Evolutionary conservation across 2,888 invertebrate species (phyloP).

Genomic region (Hydroisotoma schaefferi): DNA sequence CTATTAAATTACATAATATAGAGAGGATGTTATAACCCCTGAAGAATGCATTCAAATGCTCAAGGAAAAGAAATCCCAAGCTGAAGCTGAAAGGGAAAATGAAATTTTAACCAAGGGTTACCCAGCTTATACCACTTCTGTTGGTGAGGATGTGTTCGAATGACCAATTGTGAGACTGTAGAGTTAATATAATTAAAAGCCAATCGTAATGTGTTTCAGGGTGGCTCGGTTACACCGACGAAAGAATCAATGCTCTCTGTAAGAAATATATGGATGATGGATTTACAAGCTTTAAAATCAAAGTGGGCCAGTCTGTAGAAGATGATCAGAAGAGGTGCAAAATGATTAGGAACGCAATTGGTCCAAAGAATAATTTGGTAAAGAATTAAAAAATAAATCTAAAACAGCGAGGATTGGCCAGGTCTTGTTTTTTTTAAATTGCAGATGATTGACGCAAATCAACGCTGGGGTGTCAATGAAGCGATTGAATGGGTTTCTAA

Average conservation of each 20-base stretch:
- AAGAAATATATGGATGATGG: constrained; percentile 69
- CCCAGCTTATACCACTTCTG: constrained; percentile 84
- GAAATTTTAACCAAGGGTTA: constrained; percentile 66
- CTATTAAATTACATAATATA: constrained; percentile 53
- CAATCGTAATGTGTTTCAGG: constrained; percentile 55
- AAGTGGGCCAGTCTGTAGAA: constrained; percentile 77
- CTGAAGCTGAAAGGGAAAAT: constrained; percentile 61
- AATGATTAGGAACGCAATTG: constrained; percentile 71
- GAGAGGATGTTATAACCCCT: constrained; percentile 76
- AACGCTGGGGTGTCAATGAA: constrained; percentile 80
- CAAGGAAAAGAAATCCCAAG: constrained; percentile 58
- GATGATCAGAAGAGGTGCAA: constrained; percentile 71
- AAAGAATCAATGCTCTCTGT: constrained; percentile 66
- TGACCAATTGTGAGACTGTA: neutral
- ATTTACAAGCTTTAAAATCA: constrained; percentile 80
- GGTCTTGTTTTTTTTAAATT: constrained; percentile 4
- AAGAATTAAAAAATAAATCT: constrained; percentile 31
- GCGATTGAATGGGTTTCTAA: constrained; percentile 72
- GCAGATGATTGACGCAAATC: constrained; percentile 84
- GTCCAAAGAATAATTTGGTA: constrained; percentile 70
- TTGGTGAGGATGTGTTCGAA: no score
- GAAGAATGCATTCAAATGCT: constrained; percentile 74
- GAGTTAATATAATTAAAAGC: neutral
- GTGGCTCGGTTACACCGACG: constrained; percentile 83
- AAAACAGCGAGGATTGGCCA: neutral